phyloP scores from a whole-genome alignment of 2,888 invertebrate species.

The Anoplius nigerrimus region DNA sequence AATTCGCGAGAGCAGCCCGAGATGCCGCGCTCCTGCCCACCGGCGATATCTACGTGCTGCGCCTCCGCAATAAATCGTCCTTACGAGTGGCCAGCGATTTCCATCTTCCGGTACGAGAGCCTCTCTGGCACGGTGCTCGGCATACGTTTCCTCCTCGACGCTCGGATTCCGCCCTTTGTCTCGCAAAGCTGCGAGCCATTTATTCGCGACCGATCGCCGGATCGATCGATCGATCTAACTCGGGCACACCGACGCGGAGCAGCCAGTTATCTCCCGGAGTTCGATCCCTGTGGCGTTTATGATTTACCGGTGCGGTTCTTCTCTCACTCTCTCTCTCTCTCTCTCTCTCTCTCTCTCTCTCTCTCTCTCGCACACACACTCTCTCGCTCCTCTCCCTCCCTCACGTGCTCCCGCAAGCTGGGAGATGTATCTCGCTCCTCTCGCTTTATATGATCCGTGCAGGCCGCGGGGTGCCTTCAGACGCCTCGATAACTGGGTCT shows the following conservation, averaged over 20 bases:
- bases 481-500: slow-evolving; percentile 42
- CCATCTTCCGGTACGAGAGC: slow-evolving; percentile 4
- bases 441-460: slow-evolving; percentile 31
- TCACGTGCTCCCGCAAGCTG: background rate
- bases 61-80: too few species aligned
- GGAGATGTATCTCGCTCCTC: slow-evolving; percentile 30
- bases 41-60: too few species aligned
- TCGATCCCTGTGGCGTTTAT: slow-evolving; percentile 59
- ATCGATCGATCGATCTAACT: slow-evolving; percentile 13
- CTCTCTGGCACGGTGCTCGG: slow-evolving; percentile 4
- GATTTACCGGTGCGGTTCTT: slow-evolving; percentile 52
- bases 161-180: background rate
- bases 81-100: too few species aligned
- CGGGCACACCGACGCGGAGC: slow-evolving; percentile 19
- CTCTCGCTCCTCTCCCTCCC: slow-evolving; percentile 26
- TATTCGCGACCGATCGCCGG: too few species aligned
- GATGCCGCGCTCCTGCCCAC: too few species aligned
- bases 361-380: background rate
- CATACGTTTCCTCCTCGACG: too few species aligned
- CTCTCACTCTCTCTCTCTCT: slow-evolving; percentile 35
- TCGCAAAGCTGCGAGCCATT: slow-evolving; percentile 1
- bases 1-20: too few species aligned
- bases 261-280: slow-evolving; percentile 50
- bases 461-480: slow-evolving; percentile 36
- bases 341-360: slow-evolving; percentile 24